Conservation (phyloP, 2,113 vertebrate species). For the Melanostigma gelatinosum region DNA sequence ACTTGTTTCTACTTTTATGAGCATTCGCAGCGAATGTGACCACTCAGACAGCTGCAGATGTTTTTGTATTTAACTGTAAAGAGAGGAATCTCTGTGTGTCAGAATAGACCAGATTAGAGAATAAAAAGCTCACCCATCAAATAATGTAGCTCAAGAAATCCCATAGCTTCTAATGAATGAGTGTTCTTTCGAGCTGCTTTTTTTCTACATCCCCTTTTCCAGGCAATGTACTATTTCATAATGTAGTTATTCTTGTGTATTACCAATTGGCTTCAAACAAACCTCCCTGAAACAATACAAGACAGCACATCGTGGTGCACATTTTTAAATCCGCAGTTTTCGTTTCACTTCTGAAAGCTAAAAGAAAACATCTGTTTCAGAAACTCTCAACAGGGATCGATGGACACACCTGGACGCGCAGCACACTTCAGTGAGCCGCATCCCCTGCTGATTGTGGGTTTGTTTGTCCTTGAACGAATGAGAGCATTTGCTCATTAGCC, state of each 20-base stretch:
- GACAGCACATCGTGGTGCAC: neutral
- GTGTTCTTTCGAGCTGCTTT: neutral
- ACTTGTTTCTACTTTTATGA: neutral
- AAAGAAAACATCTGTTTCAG: slow-evolving; percentile 36
- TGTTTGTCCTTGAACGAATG: slow-evolving; percentile 37
- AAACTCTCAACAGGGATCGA: slow-evolving; percentile 18
- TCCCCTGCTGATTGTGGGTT: slow-evolving; percentile 44
- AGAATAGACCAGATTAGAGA: slow-evolving; percentile 15
- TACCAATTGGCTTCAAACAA: neutral
- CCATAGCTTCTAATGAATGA: neutral
- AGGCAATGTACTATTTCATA: neutral
- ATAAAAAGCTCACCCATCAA: neutral
- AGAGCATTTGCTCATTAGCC: slow-evolving; percentile 50
- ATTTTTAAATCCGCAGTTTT: neutral
- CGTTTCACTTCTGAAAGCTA: neutral
- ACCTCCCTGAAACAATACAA: neutral
- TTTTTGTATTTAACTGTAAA: neutral
- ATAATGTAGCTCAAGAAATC: neutral
- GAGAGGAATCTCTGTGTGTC: no score
- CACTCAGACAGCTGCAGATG: neutral
- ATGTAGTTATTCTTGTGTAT: neutral
- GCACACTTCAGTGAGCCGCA: slow-evolving; percentile 10
- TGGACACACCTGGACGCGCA: slow-evolving; percentile 35
- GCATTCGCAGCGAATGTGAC: neutral
- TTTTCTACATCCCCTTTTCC: neutral